Conservation (phyloP, 2,797 vertebrate genomes). For the Micrastur ruficollis region DNA sequence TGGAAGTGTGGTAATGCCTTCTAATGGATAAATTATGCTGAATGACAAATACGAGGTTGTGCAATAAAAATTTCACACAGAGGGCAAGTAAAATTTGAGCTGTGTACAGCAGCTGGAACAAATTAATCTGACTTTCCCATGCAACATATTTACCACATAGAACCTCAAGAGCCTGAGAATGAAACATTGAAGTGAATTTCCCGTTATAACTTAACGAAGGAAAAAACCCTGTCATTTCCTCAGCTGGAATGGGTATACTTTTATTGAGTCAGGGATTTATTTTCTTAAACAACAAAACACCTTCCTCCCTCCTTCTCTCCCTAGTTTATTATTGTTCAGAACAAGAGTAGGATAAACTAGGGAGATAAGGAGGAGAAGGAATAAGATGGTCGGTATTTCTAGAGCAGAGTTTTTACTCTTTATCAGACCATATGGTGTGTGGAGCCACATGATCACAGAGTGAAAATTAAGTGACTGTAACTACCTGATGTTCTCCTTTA, state of each 20-base stretch:
- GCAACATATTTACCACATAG: neutral
- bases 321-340: neutral
- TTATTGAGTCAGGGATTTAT: neutral
- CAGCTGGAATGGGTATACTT: neutral
- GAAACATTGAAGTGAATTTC: neutral
- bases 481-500: neutral
- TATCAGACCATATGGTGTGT: neutral
- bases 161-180: neutral
- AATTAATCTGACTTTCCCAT: neutral
- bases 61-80: neutral
- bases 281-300: neutral
- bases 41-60: neutral
- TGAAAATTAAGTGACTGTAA: neutral
- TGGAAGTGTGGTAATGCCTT: neutral
- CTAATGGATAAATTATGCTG: neutral
- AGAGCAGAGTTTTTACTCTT: neutral
- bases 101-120: neutral
- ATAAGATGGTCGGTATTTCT: neutral
- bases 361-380: neutral
- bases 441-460: fast-evolving
- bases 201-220: neutral
- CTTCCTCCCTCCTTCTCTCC: neutral
- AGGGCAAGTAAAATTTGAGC: neutral
- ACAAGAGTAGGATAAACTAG: neutral
- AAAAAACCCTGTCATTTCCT: neutral